Evolutionary conservation across 2,113 vertebrate species (phyloP).

Genomic region (Cairina moschata): DNA sequence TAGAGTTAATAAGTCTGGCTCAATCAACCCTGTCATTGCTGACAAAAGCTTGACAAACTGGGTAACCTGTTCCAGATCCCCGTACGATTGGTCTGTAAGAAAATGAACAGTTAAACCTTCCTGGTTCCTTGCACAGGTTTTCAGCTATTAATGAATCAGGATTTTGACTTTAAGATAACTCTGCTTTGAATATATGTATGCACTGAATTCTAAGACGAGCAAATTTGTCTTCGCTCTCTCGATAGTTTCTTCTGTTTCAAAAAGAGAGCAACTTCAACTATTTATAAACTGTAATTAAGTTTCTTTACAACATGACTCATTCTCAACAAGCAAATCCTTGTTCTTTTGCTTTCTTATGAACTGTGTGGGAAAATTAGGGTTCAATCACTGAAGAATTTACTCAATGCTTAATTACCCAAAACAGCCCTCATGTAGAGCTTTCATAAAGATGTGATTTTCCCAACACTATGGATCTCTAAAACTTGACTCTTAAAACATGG

Average conservation of each 20-base stretch:
- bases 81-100: not conserved
- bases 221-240: conserved; percentile 2
- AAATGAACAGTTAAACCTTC: not conserved
- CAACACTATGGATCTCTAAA: not conserved
- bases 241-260: conserved; percentile 37
- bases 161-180: conserved; percentile 25
- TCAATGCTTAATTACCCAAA: conserved; percentile 62
- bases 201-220: conserved; percentile 25
- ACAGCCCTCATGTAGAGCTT: conserved; percentile 43
- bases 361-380: conserved; percentile 68
- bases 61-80: not conserved
- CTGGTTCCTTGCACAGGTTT: not conserved
- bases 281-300: conserved; percentile 71
- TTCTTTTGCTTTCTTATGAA: conserved; percentile 63
- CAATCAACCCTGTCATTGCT: not conserved
- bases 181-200: not conserved
- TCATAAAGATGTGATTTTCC: conserved; percentile 33
- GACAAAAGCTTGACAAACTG: not conserved
- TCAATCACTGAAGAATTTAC: conserved; percentile 59
- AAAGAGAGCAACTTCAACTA: conserved; percentile 68
- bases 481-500: conserved; percentile 21
- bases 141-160: not conserved
- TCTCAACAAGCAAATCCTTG: conserved; percentile 62
- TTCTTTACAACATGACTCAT: conserved; percentile 67
- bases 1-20: not conserved